Conservation (phyloP, 2,888 invertebrate genomes). For the Cheilosia pagana region DNA sequence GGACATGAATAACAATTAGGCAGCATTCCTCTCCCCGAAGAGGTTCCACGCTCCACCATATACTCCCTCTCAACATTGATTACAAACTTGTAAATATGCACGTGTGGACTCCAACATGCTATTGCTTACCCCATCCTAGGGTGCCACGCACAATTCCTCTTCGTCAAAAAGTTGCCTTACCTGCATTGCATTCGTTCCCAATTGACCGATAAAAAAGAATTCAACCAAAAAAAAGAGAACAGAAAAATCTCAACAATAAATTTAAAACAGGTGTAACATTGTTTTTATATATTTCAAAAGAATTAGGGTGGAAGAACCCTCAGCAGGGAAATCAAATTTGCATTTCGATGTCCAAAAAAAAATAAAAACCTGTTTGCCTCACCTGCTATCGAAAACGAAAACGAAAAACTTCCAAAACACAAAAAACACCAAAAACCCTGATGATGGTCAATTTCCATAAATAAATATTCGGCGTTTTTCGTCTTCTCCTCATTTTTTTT, state of each 20-base stretch:
- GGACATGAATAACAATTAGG: no score
- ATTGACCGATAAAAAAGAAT: neutral
- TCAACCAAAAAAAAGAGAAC: neutral
- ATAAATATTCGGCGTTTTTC: conserved; percentile 52
- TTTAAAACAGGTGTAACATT: conserved; percentile 66
- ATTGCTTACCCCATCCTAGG: no score
- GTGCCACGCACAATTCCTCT: no score
- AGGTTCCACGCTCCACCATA: no score
- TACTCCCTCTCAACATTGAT: no score
- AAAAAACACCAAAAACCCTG: conserved; percentile 31
- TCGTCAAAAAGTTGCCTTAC: neutral
- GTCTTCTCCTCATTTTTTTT: no score
- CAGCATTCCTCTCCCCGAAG: no score
- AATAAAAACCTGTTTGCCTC: conserved; percentile 47
- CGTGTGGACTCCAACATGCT: no score
- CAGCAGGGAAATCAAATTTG: conserved; percentile 25
- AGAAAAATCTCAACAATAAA: conserved; percentile 58
- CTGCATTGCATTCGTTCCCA: neutral
- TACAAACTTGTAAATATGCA: no score
- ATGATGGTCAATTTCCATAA: conserved; percentile 70
- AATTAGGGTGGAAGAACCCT: conserved; percentile 26
- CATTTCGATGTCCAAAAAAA: conserved; percentile 30
- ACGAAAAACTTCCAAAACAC: conserved; percentile 19
- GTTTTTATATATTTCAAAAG: conserved; percentile 39
- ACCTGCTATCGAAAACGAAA: conserved; percentile 29